Conservation (phyloP, 2,797 vertebrate genomes). For the Gymnocypris eckloni region DNA sequence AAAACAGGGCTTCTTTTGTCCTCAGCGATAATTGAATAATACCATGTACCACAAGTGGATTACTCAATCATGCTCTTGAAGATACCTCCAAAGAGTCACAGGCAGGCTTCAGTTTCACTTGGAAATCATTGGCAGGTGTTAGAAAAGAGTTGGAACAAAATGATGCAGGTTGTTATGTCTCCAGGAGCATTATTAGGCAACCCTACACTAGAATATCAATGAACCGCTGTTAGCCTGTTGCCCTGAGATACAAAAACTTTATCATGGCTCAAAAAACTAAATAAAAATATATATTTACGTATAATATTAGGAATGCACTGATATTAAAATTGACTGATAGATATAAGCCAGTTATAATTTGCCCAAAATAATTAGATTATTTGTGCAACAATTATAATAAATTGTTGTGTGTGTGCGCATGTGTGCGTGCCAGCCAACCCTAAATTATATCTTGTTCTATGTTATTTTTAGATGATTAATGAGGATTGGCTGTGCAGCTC, state of each 20-base stretch:
- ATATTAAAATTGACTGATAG: not conserved
- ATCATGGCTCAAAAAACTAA: not conserved
- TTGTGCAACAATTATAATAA: not conserved
- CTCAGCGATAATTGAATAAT: not conserved
- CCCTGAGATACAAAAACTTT: not conserved
- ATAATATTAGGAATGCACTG: not conserved
- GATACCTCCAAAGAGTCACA: not conserved
- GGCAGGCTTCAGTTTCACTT: not conserved
- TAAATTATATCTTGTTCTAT: slow-evolving; percentile 19
- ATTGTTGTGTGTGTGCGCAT: too few relatives aligned
- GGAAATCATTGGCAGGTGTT: not conserved
- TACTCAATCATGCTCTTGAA: not conserved
- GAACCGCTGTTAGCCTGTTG: not conserved
- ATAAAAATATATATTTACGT: not conserved
- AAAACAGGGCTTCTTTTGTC: not conserved
- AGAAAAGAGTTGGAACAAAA: not conserved
- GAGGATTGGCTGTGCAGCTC: slow-evolving; percentile 73
- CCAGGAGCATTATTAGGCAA: slow-evolving; percentile 5
- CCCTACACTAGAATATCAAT: not conserved
- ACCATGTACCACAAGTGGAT: not conserved
- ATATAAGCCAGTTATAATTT: not conserved
- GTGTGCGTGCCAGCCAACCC: too few relatives aligned
- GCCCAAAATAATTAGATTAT: not conserved
- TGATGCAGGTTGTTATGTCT: slow-evolving; percentile 4
- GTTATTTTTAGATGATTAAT: slow-evolving; percentile 63